Evolutionary conservation across 2,797 vertebrate genomes (phyloP), one percentile per base, ranked within the genome.

Genomic region (Gambusia yucatana): DNA sequence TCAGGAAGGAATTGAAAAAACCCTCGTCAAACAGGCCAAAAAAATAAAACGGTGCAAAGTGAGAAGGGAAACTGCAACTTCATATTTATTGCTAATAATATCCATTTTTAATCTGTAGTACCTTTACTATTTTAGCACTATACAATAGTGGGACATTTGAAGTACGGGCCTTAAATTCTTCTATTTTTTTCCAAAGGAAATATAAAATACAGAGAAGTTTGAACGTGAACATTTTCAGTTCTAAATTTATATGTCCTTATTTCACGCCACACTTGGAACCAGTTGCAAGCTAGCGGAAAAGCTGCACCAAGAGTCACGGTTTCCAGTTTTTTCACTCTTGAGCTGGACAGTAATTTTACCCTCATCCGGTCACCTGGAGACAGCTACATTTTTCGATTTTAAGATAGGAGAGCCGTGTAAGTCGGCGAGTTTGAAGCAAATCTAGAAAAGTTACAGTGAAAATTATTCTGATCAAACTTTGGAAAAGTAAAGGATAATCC

Each of bases 361-460:
- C 63, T 25, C 63, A 67, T 67, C 63, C 63, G 25, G 65, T 43
- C 65, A 69, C 65, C 65, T 69, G 65, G 22, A 69, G 39, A 52
- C 10, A 11, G 22, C 65, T 13, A 22, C 8, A 43, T 69, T 43
- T 43, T 41, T 69, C 22, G 39, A 69, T 69, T 69, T 41, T 39
- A 69, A 22, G 65, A 69, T 43, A 22, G 8, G 65, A 69, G 41
- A 41, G 39, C 20, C 9, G 22, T 25, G 63, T 4, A 67, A 67
- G 22, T 69, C 9, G 9, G 36, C 10, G 41, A 25, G 65, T 69
- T 43, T 6, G 36, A 33, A 69, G 39, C 3, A 25, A 41, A 43
- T 69, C 65, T 25, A 6, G 39, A 41, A 65, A 36, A 22, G 61
- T 10, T 65, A 39, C 17, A 65, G 33, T 65, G 17, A 65, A 65